phyloP scores from a whole-genome alignment of 30 jellyfish, hydroid and myxozoan genomes.

The Aurelia sp. region DNA sequence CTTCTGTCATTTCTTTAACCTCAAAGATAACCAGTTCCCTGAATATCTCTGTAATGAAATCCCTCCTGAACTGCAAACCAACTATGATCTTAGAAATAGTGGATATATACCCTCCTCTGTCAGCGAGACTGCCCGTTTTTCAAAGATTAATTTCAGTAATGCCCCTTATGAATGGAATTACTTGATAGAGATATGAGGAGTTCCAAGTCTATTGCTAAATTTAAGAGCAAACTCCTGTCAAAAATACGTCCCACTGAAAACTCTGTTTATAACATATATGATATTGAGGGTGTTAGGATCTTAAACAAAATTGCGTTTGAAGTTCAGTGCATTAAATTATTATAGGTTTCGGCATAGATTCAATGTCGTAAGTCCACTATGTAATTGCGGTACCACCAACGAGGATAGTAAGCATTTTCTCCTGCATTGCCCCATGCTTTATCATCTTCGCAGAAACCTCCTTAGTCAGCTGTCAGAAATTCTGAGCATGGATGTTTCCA shows the following conservation, averaged over 20 bases:
- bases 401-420: conserved; percentile 1
- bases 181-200: neutral
- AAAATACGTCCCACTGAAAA: neutral
- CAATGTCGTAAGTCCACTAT: neutral
- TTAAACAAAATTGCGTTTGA: too few relatives aligned
- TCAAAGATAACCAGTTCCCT: conserved; percentile 7
- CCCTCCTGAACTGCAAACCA: neutral
- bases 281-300: neutral
- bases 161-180: too few relatives aligned
- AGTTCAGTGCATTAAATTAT: too few relatives aligned
- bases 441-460: too few relatives aligned
- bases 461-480: too few relatives aligned
- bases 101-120: conserved; percentile 15
- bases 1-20: too few relatives aligned
- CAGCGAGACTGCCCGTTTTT: conserved; percentile 16
- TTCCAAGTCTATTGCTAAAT: conserved; percentile 6
- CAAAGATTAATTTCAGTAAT: conserved; percentile 16
- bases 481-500: too few relatives aligned
- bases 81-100: neutral
- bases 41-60: neutral
- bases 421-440: too few relatives aligned
- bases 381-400: conserved; percentile 47
- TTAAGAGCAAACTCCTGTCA: conserved; percentile 1
- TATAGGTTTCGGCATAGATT: too few relatives aligned
- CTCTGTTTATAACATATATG: too few relatives aligned